Base-by-base conservation (phyloP, 2,113 vertebrate genomes). In the Periophthalmodon schlosseri region DNA sequence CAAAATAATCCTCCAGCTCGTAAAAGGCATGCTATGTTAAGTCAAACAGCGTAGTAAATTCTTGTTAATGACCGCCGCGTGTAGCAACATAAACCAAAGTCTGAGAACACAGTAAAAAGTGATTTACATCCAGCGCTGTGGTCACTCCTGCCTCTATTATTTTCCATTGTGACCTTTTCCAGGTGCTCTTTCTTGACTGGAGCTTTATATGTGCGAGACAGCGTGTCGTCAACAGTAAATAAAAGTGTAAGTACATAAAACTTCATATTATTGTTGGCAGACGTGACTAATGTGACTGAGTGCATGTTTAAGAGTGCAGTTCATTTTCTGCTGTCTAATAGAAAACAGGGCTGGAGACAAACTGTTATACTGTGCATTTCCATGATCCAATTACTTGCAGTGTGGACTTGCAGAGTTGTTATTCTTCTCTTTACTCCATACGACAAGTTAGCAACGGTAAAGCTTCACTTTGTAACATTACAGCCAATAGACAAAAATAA, bases 31-130 rank as follows among this genome's bases (percentile, higher is more conserved):
- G 11, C 56, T 74, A 7, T 36, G 54, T 78, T 74, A 70, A 66
- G 73, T 68, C 44, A 76, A 64, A 52, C 13, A 24, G 33, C 49
- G 64, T 21, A 10, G 39, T 73, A 79, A 77, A 84, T 79, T 78
- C 24, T 77, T 46, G 18, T 72, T 73, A 74, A 39, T 47, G 24
- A 65, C 34, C 6, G 13, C 11, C 14, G 39, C 34, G 16, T 36
- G 61, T 58, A 20, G 39, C 21, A 69, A 50, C 34, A 12, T 68
- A 61, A 54, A 15, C 73, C 66, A 14, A 24, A 64, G 56, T 71
- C 24, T n/a, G 69, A 60, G 71, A 28, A 0, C 10, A 12, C 23
- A 65, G 16, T 70, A 75, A 77, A 76, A 15, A 60, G 49, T 16
- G 44, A 73, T 79, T 63, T 56, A 60, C 68, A 60, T 75, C 11